Conservation (phyloP, 2,113 vertebrate species). For the Semicossyphus pulcher region DNA sequence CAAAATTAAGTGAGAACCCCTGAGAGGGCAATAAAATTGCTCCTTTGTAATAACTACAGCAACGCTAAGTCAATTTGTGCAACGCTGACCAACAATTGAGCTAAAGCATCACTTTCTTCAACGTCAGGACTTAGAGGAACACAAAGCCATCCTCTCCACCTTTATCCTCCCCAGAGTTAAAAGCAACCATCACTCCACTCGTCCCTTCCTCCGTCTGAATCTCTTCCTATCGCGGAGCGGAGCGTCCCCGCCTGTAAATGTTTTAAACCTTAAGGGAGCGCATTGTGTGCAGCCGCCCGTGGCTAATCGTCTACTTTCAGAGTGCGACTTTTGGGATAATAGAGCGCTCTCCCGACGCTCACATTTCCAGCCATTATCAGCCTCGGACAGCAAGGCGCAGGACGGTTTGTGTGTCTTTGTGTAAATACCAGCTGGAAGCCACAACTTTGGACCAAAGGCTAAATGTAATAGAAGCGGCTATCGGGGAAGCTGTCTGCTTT, state of each 20-base stretch:
- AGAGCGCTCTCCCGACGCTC: not conserved
- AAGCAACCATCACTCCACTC: constrained; percentile 6
- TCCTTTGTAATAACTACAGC: too few relatives aligned
- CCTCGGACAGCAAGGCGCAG: constrained; percentile 26
- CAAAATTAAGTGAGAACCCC: constrained; percentile 8
- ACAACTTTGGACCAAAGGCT: constrained; percentile 59
- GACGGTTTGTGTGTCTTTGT: constrained; percentile 30
- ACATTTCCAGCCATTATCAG: constrained; percentile 35
- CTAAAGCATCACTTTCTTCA: not conserved
- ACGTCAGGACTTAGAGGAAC: not conserved
- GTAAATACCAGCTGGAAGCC: constrained; percentile 56
- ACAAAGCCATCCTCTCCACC: not conserved
- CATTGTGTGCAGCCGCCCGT: constrained; percentile 9
- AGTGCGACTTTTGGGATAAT: constrained; percentile 47
- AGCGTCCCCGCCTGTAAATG: constrained; percentile 37
- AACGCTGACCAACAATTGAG: not conserved
- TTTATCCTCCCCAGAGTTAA: constrained; percentile 17
- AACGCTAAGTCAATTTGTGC: too few relatives aligned
- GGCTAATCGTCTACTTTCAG: constrained; percentile 39
- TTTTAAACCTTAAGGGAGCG: constrained; percentile 48
- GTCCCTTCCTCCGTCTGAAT: constrained; percentile 2
- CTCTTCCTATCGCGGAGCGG: constrained; percentile 10
- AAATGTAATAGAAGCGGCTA: constrained; percentile 56
- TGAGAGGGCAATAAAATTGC: constrained; percentile 28
- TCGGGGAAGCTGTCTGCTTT: constrained; percentile 37